phyloP scores from a whole-genome alignment of 2,113 vertebrate species.

The Aphyosemion australe region DNA sequence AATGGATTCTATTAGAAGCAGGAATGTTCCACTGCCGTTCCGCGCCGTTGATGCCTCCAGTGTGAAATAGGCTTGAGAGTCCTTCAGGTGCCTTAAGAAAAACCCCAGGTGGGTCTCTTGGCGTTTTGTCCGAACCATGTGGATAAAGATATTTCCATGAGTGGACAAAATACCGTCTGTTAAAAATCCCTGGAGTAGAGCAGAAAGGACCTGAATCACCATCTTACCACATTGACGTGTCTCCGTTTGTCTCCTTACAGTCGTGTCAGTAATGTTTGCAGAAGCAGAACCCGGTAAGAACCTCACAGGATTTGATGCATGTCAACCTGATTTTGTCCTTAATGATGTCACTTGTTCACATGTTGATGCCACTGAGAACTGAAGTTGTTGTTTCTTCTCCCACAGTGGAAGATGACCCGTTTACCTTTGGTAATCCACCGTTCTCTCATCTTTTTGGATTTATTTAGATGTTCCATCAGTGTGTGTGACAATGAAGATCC shows the following conservation, averaged over 20 bases:
- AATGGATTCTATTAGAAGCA: too few relatives aligned
- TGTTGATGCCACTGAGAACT: conserved; percentile 13
- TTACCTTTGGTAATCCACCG: conserved; percentile 75
- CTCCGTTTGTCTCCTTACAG: conserved; percentile 56
- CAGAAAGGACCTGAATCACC: not conserved
- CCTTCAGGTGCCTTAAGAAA: too few relatives aligned
- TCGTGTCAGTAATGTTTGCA: conserved; percentile 74
- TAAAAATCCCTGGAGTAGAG: too few relatives aligned
- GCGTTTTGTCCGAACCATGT: not conserved
- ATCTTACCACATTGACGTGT: not conserved
- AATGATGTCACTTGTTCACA: not conserved
- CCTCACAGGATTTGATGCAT: too few relatives aligned
- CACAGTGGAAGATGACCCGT: conserved; percentile 73
- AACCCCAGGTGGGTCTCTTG: too few relatives aligned
- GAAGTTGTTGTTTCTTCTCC: conserved; percentile 48
- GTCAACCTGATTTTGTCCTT: conserved; percentile 20
- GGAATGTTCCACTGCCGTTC: too few relatives aligned
- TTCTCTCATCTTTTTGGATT: not conserved
- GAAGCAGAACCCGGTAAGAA: conserved; percentile 69
- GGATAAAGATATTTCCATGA: too few relatives aligned
- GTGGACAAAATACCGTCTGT: too few relatives aligned
- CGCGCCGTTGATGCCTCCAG: too few relatives aligned
- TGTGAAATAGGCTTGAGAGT: too few relatives aligned
- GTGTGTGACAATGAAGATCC: too few relatives aligned
- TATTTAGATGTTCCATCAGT: not conserved